phyloP scores from a whole-genome alignment of 2,113 vertebrate genomes.

The Sterna hirundo region DNA sequence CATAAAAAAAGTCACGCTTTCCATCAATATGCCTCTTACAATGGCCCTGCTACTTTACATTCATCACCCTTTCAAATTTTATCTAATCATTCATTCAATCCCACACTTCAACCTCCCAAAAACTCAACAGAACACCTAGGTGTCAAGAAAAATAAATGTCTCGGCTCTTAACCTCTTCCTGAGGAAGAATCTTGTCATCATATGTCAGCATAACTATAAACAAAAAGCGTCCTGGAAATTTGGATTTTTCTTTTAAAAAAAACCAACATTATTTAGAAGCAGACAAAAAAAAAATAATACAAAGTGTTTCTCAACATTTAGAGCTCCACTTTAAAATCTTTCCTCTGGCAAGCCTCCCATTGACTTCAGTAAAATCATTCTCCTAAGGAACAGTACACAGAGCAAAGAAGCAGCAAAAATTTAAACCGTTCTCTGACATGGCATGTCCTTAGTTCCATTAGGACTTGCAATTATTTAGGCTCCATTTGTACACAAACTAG shows the following conservation, averaged over 20 bases:
- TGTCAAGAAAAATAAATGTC: not conserved
- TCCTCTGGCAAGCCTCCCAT: not conserved
- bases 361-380: not conserved
- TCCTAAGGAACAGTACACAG: not conserved
- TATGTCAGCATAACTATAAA: not conserved
- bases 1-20: not conserved
- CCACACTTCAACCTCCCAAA: not conserved
- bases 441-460: not conserved
- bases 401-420: not conserved
- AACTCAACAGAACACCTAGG: not conserved
- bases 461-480: not conserved
- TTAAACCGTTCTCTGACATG: not conserved
- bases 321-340: not conserved
- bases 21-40: not conserved
- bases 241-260: not conserved
- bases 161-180: not conserved
- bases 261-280: not conserved
- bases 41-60: not conserved
- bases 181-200: not conserved
- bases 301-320: not conserved
- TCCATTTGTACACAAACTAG: not conserved
- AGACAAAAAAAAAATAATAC: not conserved
- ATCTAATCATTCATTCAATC: not conserved
- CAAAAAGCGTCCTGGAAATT: not conserved
- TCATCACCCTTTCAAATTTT: not conserved